Evolutionary conservation across 1,140 invertebrate species (phyloP), one percentile per base, ranked within the genome.

Genomic region (Conopomorpha cramerella): DNA sequence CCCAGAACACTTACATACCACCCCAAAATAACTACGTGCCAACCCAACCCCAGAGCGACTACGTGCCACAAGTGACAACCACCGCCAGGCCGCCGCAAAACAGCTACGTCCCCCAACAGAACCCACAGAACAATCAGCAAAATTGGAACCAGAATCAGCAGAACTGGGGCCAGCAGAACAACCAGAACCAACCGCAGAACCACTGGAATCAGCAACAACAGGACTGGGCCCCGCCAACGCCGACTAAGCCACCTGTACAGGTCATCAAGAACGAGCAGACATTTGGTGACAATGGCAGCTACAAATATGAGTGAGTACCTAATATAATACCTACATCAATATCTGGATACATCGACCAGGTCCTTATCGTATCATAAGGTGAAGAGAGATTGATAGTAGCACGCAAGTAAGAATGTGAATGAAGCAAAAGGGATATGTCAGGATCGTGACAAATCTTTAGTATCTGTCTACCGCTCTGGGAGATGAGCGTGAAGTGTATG

Each of bases 231-330:
- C 19, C 19, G 19, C 19, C 19, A 4, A 10, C 19, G 10, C 19
- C 30, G 0, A 57, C 60, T 1, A 71, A 64, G 2, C 62, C 71
- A 1, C 74, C 67, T 16, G 58, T 79, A 3, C 53, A 79, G n/a
- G 67, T 82, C 15, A 77, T 83, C 31, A 77, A 82, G 47, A 81
- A 80, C 43, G 79, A 81, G 37, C 78, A 80, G 32, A 61, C 51
- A 30, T 66, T 71, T 28, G 73, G 81, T 38, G 70, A 78, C 38
- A 77, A 79, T 38, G 81, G 81, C 43, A 79, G 76, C 54, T 83
- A 82, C 46, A 82, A 81, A 64, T 83, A 82, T 44, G 81, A 81
- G 81, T 83, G 45, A 77, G 68, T 68, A 34, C 10, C n/a, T n/a
- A n/a, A n/a, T n/a, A n/a, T n/a, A n/a, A n/a, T n/a, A n/a, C n/a